Percentiles rank a stretch among this genome's conserved stretches.
Evolutionary conservation across 2,797 vertebrate species (phyloP).

Genomic region (Ctenopoma kingsleyae): DNA sequence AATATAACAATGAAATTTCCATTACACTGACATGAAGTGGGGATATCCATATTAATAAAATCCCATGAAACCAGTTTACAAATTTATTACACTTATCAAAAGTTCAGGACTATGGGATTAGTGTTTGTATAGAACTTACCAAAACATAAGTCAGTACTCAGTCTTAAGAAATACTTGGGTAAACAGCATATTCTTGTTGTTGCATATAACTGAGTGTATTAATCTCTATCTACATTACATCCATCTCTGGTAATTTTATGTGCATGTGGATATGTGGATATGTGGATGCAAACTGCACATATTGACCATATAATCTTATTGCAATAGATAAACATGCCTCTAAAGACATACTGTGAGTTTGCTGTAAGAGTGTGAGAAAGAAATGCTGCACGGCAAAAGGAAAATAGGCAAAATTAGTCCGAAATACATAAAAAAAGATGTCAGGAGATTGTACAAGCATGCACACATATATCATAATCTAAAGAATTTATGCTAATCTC

Average conservation of each 20-base stretch:
- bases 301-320: conserved; percentile 12
- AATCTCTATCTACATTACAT: not conserved
- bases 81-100: conserved; percentile 40
- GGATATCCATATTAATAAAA: conserved; percentile 37
- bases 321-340: conserved; percentile 19
- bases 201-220: not conserved
- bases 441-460: not conserved
- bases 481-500: conserved; percentile 38
- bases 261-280: not conserved
- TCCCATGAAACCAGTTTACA: conserved; percentile 50
- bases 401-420: too few relatives aligned
- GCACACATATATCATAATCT: conserved; percentile 23
- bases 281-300: conserved; percentile 9
- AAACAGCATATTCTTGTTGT: conserved; percentile 1
- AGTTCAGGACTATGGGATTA: conserved; percentile 2
- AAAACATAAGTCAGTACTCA: conserved; percentile 4
- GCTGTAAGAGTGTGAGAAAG: not conserved
- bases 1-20: conserved; percentile 61
- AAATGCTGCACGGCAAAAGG: not conserved
- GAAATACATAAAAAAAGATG: conserved; percentile 19
- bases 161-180: conserved; percentile 9
- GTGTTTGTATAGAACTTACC: conserved; percentile 5
- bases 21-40: conserved; percentile 43
- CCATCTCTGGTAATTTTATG: conserved; percentile 5
- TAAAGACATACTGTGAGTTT: conserved; percentile 3